Conservation (phyloP, 2,113 vertebrate species). For the Electrona antarctica region DNA sequence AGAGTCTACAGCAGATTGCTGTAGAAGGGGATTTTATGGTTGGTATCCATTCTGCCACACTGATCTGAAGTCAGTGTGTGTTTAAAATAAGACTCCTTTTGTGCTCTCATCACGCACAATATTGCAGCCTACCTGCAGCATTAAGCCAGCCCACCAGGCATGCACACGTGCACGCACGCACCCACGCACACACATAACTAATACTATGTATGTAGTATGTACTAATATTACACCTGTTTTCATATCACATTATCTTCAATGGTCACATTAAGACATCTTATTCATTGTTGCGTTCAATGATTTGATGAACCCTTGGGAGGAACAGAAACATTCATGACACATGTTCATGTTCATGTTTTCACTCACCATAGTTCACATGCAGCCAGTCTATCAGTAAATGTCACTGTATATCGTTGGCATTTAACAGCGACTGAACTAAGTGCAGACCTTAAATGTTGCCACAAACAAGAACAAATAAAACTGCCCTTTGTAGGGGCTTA, state of each 20-base stretch:
- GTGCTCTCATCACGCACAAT: conserved; percentile 11
- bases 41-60: conserved; percentile 33
- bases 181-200: conserved; percentile 3
- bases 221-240: background rate
- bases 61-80: background rate
- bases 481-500: conserved; percentile 17
- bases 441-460: conserved; percentile 28
- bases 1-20: conserved; percentile 26
- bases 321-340: conserved; percentile 65
- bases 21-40: conserved; percentile 35
- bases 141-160: background rate
- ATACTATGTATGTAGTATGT: no score
- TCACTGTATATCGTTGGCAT: conserved; percentile 78
- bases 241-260: conserved; percentile 31
- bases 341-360: conserved; percentile 54
- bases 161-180: conserved; percentile 12
- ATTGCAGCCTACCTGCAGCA: background rate
- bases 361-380: conserved; percentile 60
- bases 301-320: conserved; percentile 59
- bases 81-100: conserved; percentile 25
- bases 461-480: conserved; percentile 11
- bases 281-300: conserved; percentile 28
- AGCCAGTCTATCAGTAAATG: conserved; percentile 71
- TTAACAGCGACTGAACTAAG: conserved; percentile 62
- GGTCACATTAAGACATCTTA: conserved; percentile 24